Percentiles rank a stretch among this genome's conserved stretches.
These are phyloP conservation scores for Drosophila melanica DNA, from an alignment of 1,140 invertebrate species.

Conservation along the genomic window DNA sequence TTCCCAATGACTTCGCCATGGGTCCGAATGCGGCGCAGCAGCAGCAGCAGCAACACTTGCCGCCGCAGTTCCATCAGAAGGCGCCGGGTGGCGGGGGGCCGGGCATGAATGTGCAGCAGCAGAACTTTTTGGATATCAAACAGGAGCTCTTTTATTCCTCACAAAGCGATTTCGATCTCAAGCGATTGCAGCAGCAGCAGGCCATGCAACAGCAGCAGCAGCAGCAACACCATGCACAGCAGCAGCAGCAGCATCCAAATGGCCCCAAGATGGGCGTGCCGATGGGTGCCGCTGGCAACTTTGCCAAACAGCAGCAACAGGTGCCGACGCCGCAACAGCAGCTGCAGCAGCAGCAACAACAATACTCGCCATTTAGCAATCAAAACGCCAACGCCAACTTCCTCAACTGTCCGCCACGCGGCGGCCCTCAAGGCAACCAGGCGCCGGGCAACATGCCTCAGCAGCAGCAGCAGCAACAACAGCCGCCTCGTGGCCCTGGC, in stretches of 20 bases:
- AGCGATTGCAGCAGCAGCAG: slow-evolving; percentile 81
- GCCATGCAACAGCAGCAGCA: slow-evolving; percentile 76
- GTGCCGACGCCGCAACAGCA: slow-evolving; percentile 87
- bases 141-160: slow-evolving; percentile 83
- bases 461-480: slow-evolving; percentile 68
- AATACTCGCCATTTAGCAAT: slow-evolving; percentile 88
- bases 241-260: slow-evolving; percentile 66
- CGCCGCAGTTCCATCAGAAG: slow-evolving; percentile 82
- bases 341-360: slow-evolving; percentile 83
- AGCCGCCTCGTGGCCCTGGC: slow-evolving; percentile 43
- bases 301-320: slow-evolving; percentile 84
- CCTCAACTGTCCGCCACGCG: slow-evolving; percentile 72
- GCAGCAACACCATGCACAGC: slow-evolving; percentile 64
- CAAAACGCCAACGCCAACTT: slow-evolving; percentile 77
- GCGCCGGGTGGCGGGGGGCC: slow-evolving; percentile 56
- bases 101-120: slow-evolving; percentile 73
- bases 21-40: slow-evolving; percentile 58
- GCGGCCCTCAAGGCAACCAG: slow-evolving; percentile 86
- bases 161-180: slow-evolving; percentile 84
- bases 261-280: slow-evolving; percentile 69
- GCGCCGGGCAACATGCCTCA: slow-evolving; percentile 85
- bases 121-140: slow-evolving; percentile 79
- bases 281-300: slow-evolving; percentile 83
- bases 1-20: slow-evolving; percentile 72
- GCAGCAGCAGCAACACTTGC: slow-evolving; percentile 77